Percentiles rank a stretch among this genome's conserved stretches.
Conservation (phyloP, 2,888 invertebrate species). For the Arctia plantaginis region DNA sequence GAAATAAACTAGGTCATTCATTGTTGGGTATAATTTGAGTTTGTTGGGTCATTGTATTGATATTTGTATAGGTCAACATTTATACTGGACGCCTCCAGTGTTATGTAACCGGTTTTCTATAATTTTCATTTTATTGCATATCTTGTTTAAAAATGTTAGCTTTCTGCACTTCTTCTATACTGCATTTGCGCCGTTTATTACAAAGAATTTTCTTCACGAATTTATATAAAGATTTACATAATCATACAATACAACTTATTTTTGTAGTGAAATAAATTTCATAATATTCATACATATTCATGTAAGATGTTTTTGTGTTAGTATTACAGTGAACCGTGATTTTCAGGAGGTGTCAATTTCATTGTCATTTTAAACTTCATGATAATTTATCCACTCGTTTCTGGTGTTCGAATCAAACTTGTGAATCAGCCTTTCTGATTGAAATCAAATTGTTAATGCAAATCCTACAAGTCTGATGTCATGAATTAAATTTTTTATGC, state of each 20-base stretch:
- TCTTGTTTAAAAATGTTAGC: too few species aligned
- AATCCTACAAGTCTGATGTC: not conserved
- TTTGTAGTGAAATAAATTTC: not conserved
- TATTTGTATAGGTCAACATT: not conserved
- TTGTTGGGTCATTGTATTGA: too few species aligned
- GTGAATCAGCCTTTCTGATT: not conserved
- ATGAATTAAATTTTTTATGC: not conserved
- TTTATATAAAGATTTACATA: not conserved
- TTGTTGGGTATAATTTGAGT: too few species aligned
- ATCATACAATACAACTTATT: constrained; percentile 1
- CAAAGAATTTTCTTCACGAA: not conserved
- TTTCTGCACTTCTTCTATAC: not conserved
- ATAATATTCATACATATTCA: not conserved
- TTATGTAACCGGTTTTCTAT: too few species aligned
- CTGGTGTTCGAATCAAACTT: not conserved
- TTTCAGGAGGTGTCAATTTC: not conserved
- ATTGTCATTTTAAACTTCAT: not conserved
- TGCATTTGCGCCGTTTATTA: not conserved
- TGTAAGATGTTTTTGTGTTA: not conserved
- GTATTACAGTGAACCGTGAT: not conserved
- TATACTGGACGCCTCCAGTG: too few species aligned
- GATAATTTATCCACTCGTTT: not conserved
- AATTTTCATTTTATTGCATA: too few species aligned
- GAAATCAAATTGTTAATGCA: not conserved
- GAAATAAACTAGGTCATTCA: too few species aligned